Base-by-base conservation (phyloP, 1,140 invertebrate species). In the Heterodera schachtii region DNA sequence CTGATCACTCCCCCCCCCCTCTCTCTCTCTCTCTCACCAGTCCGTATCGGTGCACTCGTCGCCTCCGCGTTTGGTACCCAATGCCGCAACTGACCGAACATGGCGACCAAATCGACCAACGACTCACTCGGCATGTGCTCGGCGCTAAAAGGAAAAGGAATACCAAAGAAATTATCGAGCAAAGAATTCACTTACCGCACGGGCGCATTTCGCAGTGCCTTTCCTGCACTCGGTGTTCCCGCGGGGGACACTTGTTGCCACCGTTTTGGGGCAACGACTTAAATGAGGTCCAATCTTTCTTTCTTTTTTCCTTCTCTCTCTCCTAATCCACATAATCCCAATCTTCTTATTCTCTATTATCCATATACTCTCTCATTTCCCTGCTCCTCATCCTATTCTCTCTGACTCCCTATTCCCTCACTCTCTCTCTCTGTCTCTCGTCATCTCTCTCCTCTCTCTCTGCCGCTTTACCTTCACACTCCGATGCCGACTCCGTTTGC, bases 181-280 rank as follows among this genome's bases (percentile, higher is more conserved):
- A 52, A 52, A 52, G 11, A 52, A 52, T 52, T 2, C 49, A 41
- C 86, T 85, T 81, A 90, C 90, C 86, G 79, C 90, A 91, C 41
- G 90, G 90, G 9, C 90, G 80, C 41, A 90, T 79, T 57, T 90
- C 85, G 83, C 91, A 92, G 43, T 86, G 88, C 75, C 90, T 86
- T 70, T 90, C 84, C 76, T 92, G 91, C 49, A 90, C 89, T 19
- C 92, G 78, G 81, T 90, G 90, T 49, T 89, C 87, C 19, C 85
- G 43, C 13, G 86, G 88, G 2, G 94, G 93, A 84, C 94, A 95
- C 11, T 92, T 86, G 83, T 90, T 91, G 0, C 94, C 94, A 3
- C 93, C 94, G 88, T 94, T 93, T 84, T 92, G 90, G 0, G 94
- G 90, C 81, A 93, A 70, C 81, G 78, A 73, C 82, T 73, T 57